Base-by-base conservation (phyloP, 64 coral and sea anemone genomes). In the Pocillopora verrucosa region DNA sequence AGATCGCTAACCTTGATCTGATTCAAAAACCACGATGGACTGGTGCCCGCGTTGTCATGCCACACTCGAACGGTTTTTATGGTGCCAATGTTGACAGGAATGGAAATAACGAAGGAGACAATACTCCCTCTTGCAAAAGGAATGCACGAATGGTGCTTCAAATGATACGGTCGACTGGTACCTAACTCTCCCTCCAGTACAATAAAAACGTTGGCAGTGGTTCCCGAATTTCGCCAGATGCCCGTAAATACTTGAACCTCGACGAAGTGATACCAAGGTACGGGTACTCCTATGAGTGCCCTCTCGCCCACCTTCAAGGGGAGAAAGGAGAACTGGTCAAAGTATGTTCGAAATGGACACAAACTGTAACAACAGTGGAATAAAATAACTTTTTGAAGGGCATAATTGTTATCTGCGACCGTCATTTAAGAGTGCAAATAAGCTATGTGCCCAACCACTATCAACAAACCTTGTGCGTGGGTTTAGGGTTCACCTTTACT, bases 21-120 rank as follows among this genome's bases (percentile, higher is more conserved):
- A 58, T 78, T 91, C 9, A 91, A 56, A 59, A 75, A 91, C 89
- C 89, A 91, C 10, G 89, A 91, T 3, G 89, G 89, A 58, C 59
- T 91, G 56, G n/a, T 22, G 4, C 89, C 89, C 9, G 89, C 65
- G 70, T 91, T 91, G 22, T 91, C 89, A 57, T 91, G 89, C 89
- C 89, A 91, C 14, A 91, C 83, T 1, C 89, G 89, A 37, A 91
- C 78, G 17, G 68, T 76, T 11, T 75, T 84, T 26, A 91, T 76
- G 4, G 61, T n/a, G 5, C 89, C 89, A 22, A 91, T 65, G 35
- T 83, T 65, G 2, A 85, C 61, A n/a, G 3, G 37, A 10, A 91
- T 61, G 16, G 89, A 91, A 16, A 91, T 11, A 45, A 75, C 26
- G 36, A 91, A 91, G 9, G 73, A 24, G 6, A 73, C 61, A n/a